phyloP scores from a whole-genome alignment of 2,888 invertebrate species.

The Ormia ochracea region DNA sequence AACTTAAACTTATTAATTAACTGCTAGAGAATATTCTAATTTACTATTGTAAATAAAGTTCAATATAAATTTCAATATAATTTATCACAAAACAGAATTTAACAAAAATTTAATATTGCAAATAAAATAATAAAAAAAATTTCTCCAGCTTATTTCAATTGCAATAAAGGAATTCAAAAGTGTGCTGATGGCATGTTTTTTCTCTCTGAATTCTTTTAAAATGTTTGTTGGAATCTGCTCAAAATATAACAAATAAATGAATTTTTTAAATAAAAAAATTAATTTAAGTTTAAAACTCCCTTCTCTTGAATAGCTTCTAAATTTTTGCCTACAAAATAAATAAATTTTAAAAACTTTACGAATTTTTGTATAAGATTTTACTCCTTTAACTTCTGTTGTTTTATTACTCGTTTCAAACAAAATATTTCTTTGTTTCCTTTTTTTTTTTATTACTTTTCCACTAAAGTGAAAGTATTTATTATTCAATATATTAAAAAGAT shows the following conservation, averaged over 20 bases:
- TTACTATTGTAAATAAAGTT: slow-evolving; percentile 50
- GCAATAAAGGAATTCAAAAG: too few species aligned
- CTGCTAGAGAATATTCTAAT: background rate
- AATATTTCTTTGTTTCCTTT: slow-evolving; percentile 1
- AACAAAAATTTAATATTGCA: slow-evolving; percentile 13
- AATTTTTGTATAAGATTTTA: slow-evolving; percentile 32
- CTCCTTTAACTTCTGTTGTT: background rate
- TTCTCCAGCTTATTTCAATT: slow-evolving; percentile 28
- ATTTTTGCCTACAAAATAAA: slow-evolving; percentile 40
- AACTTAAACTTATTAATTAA: background rate
- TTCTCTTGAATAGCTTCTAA: slow-evolving; percentile 27
- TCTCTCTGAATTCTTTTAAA: too few species aligned
- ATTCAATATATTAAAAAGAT: too few species aligned
- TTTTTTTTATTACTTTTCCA: too few species aligned
- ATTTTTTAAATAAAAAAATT: background rate
- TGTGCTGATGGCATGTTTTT: too few species aligned
- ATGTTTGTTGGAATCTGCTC: slow-evolving; percentile 37
- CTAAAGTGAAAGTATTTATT: too few species aligned
- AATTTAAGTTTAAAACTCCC: slow-evolving; percentile 8
- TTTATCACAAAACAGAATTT: background rate
- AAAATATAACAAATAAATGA: background rate
- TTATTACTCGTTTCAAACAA: slow-evolving; percentile 1
- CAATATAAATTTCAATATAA: slow-evolving; percentile 6
- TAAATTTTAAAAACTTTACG: slow-evolving; percentile 11
- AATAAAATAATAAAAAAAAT: slow-evolving; percentile 9